Evolutionary conservation across 2,888 invertebrate species (phyloP), one percentile per base, ranked within the genome.

Genomic region (Acanthosoma haemorrhoidale): DNA sequence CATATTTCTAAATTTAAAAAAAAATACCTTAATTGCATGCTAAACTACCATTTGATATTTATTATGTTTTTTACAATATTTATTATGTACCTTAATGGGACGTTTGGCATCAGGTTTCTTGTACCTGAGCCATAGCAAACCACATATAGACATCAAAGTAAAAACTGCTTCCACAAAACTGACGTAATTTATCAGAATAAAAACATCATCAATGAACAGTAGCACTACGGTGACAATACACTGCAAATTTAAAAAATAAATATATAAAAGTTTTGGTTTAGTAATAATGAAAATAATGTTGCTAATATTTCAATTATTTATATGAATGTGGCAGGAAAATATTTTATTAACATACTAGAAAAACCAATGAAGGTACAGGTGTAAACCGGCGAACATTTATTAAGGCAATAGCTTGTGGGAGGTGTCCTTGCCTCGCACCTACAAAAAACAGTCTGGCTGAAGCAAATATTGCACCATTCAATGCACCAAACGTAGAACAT

Each of bases 391-490:
- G 86, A 11, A 92, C 83, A 78, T 93, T 92, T 71, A 94, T 93
- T 61, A 94, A 82, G 0, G 93, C 88, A 78, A 94, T 89, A n/a
- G 91, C 91, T 74, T 87, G 83, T 0, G 94, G 93, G 59, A 94
- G 82, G 79, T 94, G 94, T 13, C 94, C 94, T 77, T 92, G 90
- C 71, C 93, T 84, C 0, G 94, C 94, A 6, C 94, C 94, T 4
- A 93, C 94, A 79, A 94, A 94, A 79, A 94, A 93, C 9, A 94
- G 80, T 41, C 94, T 85, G 0, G 96, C 92, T 0, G 96, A 94
- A 0, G 96, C 93, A 78, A 96, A 96, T 74, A 97, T 96, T 2
- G 94, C 94, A 16, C 96, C 96, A 78, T 97, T 97, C 2, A 97
- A 82, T 1, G 95, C 94, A 2, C 97, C 97, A 78, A 97, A 94